A percentile compares a stretch with the other conserved stretches of the same genome.
Evolutionary conservation across 2,888 invertebrate genomes (phyloP).

Genomic region (Hypselothyrea guttata): DNA sequence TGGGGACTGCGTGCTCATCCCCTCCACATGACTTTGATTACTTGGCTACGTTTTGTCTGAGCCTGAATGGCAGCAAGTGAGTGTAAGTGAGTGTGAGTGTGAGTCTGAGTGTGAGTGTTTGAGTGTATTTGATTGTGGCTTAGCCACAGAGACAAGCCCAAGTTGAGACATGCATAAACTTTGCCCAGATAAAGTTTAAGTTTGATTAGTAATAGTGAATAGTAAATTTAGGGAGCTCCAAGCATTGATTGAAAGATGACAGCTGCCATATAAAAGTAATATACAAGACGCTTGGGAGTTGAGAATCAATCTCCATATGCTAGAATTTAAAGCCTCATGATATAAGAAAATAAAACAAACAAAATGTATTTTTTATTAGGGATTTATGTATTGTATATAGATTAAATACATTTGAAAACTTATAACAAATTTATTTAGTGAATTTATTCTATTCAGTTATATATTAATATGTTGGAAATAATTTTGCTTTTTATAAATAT

Average conservation of each 20-base stretch:
- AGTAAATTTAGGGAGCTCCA: background rate
- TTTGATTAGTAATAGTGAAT: constrained; percentile 42
- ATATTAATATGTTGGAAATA: too few relatives aligned
- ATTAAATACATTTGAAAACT: too few relatives aligned
- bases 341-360: too few relatives aligned
- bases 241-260: constrained; percentile 5
- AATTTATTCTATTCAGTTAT: too few relatives aligned
- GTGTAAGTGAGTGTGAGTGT: too few relatives aligned
- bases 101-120: too few relatives aligned
- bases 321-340: too few relatives aligned
- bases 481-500: too few relatives aligned
- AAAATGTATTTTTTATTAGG: too few relatives aligned
- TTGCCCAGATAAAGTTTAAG: constrained; percentile 32
- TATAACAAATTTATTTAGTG: too few relatives aligned
- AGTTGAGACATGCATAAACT: constrained; percentile 29
- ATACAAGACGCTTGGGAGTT: background rate
- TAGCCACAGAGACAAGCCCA: background rate
- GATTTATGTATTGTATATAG: too few relatives aligned
- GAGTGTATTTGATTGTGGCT: constrained; percentile 1
- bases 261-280: background rate
- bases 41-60: constrained; percentile 43
- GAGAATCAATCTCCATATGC: background rate
- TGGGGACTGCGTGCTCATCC: constrained; percentile 6
- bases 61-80: constrained; percentile 15
- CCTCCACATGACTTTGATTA: constrained; percentile 53